Base-by-base conservation (phyloP, 2,113 vertebrate species). In the Sus scrofa region DNA sequence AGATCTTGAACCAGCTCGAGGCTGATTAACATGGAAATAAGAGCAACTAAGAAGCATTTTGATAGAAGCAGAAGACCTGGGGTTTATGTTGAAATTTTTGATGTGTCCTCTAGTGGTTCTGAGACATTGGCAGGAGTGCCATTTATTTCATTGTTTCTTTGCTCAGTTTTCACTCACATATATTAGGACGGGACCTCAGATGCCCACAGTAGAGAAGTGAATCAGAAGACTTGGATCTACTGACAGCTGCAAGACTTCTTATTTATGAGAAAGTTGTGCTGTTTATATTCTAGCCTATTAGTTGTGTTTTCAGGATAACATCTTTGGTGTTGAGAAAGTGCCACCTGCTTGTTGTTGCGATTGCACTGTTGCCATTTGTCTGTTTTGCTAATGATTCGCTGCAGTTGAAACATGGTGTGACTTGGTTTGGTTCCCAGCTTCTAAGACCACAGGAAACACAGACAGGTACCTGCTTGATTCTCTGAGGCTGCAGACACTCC, bases 401-500 rank as follows among this genome's bases (percentile, higher is more conserved):
- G 60, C 74, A 44, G 65, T 22, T 71, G 93, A 93, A 73, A 70
- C 13, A 3, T 13, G 13, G 39, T 73, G 30, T 84, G 90, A 52
- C 75, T 95, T 87, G 89, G 77, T 91, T n/a, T 70, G 11, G 60
- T 85, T 89, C 75, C 83, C 85, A 83, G 73, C 44, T 92, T 82
- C 26, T 27, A 58, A 93, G 62, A 83, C 91, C 58, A 79, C 70
- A 88, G 90, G 86, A 92, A 90, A 63, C 78, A 39, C 7, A 67
- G 93, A 65, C 88, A 92, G 89, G 95, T 89, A 91, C 60, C 89
- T 93, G 89, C 95, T 71, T 81, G 83, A 30, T 50, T 78, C 74
- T 37, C 44, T 1, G 18, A 15, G 39, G 71, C 75, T 39, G n/a
- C 22, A 50, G 56, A 34, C 56, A 20, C 37, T 89, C 73, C 58